A percentile compares a stretch with the other conserved stretches of the same genome.
Conservation (phyloP, 35 echinoderm and acorn worm species). For the Heliocidaris erythrogramma region DNA sequence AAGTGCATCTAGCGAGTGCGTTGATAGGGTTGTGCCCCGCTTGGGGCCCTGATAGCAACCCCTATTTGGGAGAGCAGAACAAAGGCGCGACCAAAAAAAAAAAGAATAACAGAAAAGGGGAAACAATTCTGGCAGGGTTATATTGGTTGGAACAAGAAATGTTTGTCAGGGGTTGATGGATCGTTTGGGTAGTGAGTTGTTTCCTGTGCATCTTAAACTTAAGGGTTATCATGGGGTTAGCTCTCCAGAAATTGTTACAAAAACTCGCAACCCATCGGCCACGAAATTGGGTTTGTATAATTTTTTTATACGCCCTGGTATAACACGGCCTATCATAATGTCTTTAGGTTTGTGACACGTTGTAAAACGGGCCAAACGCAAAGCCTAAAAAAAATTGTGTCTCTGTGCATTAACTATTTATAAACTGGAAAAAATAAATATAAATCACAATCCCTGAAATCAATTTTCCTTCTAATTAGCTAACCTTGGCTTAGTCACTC, state of each 20-base stretch:
- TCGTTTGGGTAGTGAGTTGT: neutral
- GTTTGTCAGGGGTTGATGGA: constrained; percentile 19
- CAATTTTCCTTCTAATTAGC: no score
- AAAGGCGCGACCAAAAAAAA: neutral
- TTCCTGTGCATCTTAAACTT: neutral
- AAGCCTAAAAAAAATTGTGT: no score
- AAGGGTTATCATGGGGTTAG: neutral
- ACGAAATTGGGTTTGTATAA: neutral
- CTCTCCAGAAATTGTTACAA: neutral
- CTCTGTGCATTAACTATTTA: no score
- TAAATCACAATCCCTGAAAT: no score
- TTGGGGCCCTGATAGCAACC: neutral
- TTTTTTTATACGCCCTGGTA: neutral
- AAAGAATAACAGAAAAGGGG: neutral
- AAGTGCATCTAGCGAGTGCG: constrained; percentile 17
- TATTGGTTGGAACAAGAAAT: neutral
- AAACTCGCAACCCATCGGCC: neutral
- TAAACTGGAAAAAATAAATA: no score
- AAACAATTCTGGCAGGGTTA: neutral
- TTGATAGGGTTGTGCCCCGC: constrained; percentile 28
- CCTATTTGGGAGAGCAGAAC: neutral
- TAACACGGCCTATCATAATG: no score
- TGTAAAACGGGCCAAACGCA: no score
- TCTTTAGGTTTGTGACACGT: no score
- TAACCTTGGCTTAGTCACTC: no score